Base-by-base conservation (phyloP, 1,140 invertebrate genomes). In the Sarcophaga bullata region DNA sequence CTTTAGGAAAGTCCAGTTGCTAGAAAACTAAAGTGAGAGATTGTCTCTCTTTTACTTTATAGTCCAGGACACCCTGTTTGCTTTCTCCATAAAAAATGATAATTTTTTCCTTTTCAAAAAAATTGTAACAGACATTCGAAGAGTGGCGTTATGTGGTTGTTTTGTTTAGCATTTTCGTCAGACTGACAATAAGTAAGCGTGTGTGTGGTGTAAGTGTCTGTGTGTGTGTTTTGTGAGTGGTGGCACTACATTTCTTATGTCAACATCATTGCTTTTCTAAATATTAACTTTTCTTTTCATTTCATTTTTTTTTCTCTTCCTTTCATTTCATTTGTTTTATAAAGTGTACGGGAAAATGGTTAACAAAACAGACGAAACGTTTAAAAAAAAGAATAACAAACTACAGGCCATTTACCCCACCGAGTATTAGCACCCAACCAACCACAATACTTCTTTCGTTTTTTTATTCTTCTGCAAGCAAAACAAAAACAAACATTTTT, bases 251-350 rank as follows among this genome's bases (percentile, higher is more conserved):
- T 75, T 75, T 75, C 73, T 75, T 75, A 75, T 48, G 73, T 75
- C 10, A 75, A 75, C 37, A 75, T 75, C 73, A 75, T 75, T 47
- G 37, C 37, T 75, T 75, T 75, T 75, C 46, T 75, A 75, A 75
- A 75, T 46, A 75, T 75, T 75, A 62, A 62, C 54, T 62, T 62
- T 62, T 62, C 54, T 62, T 62, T 62, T 62, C 54, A 37, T 37
- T 37, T 37, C 25, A 2, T 62, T 15, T n/a, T 5, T 8, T 62
- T 15, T n/a, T 62, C 15, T 15, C 13, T 13, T 15, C 58, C 4
- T 62, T 15, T 17, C 58, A 62, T 62, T 37, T 62, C 58, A 47
- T 75, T 75, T 75, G 73, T 75, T 75, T 47, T 13, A 47, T 15
- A 75, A 19, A 75, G 47, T 75, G 13, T 6, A 73, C 25, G 9